phyloP scores from a whole-genome alignment of 2,113 vertebrate species.

The Ramphastos sulfuratus region DNA sequence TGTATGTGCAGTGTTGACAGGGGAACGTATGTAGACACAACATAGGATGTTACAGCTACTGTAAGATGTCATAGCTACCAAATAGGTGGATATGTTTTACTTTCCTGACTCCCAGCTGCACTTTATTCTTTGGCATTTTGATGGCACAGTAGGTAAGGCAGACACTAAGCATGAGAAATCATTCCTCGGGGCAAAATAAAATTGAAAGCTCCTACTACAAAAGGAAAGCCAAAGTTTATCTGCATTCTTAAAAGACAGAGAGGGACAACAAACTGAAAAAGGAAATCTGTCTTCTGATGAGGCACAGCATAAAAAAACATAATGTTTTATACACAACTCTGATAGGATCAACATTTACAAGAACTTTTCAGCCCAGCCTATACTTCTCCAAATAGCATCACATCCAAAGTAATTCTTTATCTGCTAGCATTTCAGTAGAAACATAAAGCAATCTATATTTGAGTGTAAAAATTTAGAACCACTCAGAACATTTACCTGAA shows the following conservation, averaged over 20 bases:
- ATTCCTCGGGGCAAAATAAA: not conserved
- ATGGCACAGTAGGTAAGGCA: not conserved
- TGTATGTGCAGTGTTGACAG: not conserved
- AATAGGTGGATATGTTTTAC: not conserved
- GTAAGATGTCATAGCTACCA: not conserved
- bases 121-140: not conserved
- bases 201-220: not conserved
- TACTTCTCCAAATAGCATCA: not conserved
- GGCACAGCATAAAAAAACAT: not conserved
- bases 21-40: not conserved
- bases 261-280: not conserved
- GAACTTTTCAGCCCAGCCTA: not conserved
- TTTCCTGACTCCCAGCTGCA: not conserved
- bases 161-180: not conserved
- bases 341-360: not conserved
- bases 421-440: not conserved
- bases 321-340: not conserved
- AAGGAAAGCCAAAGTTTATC: not conserved
- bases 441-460: not conserved
- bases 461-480: not conserved
- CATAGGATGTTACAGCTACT: not conserved
- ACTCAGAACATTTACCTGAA: not conserved
- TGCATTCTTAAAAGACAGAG: not conserved
- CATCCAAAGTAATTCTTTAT: not conserved
- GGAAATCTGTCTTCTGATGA: not conserved